phyloP scores from a whole-genome alignment of 2,888 invertebrate genomes.

The Microchrysa polita region DNA sequence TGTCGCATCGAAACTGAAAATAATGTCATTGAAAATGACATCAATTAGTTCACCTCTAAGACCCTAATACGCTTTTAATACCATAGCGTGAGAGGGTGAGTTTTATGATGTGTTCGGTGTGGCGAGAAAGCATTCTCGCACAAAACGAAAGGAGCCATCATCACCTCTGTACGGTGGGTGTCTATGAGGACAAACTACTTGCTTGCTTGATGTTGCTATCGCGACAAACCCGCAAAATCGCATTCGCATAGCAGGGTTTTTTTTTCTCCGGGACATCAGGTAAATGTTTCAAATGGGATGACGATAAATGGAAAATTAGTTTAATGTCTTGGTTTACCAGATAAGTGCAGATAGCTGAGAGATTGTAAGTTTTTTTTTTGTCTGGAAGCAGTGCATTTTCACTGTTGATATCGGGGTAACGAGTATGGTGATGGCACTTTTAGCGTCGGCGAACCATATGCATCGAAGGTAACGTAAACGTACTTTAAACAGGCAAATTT shows the following conservation, averaged over 20 bases:
- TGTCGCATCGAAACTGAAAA: slow-evolving; percentile 25
- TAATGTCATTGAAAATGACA: slow-evolving; percentile 29
- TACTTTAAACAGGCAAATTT: too few relatives aligned
- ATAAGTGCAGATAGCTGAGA: slow-evolving; percentile 37
- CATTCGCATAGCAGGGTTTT: neutral
- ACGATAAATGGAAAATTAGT: slow-evolving; percentile 37
- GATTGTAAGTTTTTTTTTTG: slow-evolving; percentile 2
- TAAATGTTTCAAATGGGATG: neutral
- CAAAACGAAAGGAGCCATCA: neutral
- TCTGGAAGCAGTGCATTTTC: too few relatives aligned
- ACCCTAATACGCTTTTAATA: slow-evolving; percentile 29
- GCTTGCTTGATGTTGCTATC: too few relatives aligned
- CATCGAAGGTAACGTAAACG: too few relatives aligned
- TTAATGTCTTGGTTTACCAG: slow-evolving; percentile 37
- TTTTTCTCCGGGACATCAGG: too few relatives aligned
- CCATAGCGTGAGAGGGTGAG: neutral
- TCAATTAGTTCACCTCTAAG: slow-evolving; percentile 40
- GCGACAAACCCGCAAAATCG: neutral
- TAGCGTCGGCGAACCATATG: too few relatives aligned
- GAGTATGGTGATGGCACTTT: too few relatives aligned
- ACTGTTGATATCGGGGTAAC: too few relatives aligned
- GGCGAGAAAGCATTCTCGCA: slow-evolving; percentile 24
- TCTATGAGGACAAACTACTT: neutral
- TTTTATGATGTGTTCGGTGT: slow-evolving; percentile 18
- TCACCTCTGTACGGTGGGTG: neutral